Conservation (phyloP, 1,140 invertebrate species). For the Probaryconus sp. region DNA sequence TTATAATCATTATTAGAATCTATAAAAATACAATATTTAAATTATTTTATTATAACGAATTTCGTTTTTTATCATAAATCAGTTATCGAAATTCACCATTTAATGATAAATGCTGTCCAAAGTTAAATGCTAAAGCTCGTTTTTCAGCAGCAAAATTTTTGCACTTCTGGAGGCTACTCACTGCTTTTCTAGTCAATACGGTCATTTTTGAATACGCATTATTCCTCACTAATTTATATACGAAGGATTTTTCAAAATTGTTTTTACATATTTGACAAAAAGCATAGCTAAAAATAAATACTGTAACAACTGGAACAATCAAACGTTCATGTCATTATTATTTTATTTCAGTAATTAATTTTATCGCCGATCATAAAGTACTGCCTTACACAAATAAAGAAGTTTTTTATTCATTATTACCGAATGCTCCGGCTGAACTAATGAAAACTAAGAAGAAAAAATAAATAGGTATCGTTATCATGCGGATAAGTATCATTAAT, state of each 20-base stretch:
- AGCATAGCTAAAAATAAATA: constrained; percentile 6
- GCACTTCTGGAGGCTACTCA: constrained; percentile 76
- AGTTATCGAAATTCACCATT: constrained; percentile 57
- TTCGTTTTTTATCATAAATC: too few relatives aligned
- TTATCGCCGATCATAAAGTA: too few relatives aligned
- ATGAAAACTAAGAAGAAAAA: constrained; percentile 5
- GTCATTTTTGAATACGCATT: constrained; percentile 66
- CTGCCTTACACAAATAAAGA: constrained; percentile 6
- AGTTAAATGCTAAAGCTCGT: constrained; percentile 82
- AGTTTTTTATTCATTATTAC: constrained; percentile 8
- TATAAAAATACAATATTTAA: constrained; percentile 7
- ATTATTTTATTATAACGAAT: too few relatives aligned
- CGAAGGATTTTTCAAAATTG: constrained; percentile 45
- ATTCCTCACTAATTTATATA: constrained; percentile 65
- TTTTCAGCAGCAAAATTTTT: constrained; percentile 79
- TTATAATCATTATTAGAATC: constrained; percentile 15
- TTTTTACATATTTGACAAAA: constrained; percentile 59
- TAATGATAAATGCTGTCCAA: constrained; percentile 70
- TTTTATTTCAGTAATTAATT: background rate
- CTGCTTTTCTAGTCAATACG: constrained; percentile 64
- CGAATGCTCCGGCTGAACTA: background rate
- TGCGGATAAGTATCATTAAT: constrained; percentile 15
- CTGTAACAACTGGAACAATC: constrained; percentile 16
- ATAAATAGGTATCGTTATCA: constrained; percentile 2
- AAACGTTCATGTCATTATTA: constrained; percentile 20